Conservation (phyloP, 2,888 invertebrate genomes). For the Drosophila eohydei region DNA sequence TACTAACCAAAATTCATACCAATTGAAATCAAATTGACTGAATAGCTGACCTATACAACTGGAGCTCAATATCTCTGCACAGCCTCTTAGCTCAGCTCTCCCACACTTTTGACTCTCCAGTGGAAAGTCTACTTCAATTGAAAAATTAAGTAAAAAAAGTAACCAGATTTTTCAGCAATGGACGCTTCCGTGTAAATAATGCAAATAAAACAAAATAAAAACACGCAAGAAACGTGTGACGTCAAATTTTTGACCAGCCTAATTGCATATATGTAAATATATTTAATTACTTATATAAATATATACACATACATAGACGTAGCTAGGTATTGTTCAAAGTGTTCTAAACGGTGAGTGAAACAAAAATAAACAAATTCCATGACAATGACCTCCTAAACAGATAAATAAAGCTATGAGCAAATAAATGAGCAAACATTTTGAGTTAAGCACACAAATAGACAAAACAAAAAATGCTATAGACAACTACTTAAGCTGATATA, state of each 20-base stretch:
- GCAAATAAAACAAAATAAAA: constrained; percentile 5
- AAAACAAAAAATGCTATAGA: constrained; percentile 8
- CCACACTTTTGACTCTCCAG: too few species aligned
- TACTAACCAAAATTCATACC: too few species aligned
- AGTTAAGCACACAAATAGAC: constrained; percentile 30
- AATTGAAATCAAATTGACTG: too few species aligned
- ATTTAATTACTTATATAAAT: background rate
- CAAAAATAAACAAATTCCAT: constrained; percentile 65
- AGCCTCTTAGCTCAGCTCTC: too few species aligned
- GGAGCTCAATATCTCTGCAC: too few species aligned
- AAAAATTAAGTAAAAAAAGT: too few species aligned
- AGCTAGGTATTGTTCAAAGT: background rate
- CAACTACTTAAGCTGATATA: constrained; percentile 9
- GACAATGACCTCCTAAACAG: constrained; percentile 71
- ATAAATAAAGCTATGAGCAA: constrained; percentile 51
- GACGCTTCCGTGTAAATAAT: constrained; percentile 1
- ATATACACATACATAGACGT: background rate
- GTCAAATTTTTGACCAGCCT: constrained; percentile 11
- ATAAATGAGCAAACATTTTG: constrained; percentile 63
- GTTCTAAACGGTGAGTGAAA: constrained; percentile 12
- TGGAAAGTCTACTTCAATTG: too few species aligned
- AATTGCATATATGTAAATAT: constrained; percentile 3
- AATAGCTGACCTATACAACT: too few species aligned
- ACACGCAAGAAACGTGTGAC: constrained; percentile 1
- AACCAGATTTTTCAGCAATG: background rate